Evolutionary conservation across 2,113 vertebrate species (phyloP), one percentile per base, ranked within the genome.

Genomic region (Pseudopipra pipra): DNA sequence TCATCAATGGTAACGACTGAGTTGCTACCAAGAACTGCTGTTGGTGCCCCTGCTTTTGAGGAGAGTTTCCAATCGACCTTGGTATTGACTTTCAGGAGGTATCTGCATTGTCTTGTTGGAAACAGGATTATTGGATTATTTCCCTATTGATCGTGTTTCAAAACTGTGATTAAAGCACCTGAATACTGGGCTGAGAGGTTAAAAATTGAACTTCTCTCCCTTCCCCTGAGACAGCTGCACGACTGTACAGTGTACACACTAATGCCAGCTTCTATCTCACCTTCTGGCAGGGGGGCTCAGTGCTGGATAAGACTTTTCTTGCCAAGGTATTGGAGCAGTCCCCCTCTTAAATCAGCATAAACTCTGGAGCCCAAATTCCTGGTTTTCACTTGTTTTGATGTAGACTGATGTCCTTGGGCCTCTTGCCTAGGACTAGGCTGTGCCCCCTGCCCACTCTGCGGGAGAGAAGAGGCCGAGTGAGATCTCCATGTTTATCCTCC

Each of bases 41-140:
- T 43, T 24, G 9, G 41, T 41, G 21, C 25, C 10, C 12, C 44
- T 41, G 41, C 44, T 78, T 91, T 89, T 65, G 70, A 93, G 65
- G 66, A 71, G 46, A 35, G 25, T 23, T 84, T 89, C 66, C 41
- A 47, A 24, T 87, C 81, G 75, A 27, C 66, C 41, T 76, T 72
- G 35, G 5, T 93, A 73, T 28, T 59, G 56, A 71, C 85, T 90
- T 91, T 85, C 72, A 62, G 75, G 78, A 93, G 58, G 23, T 70
- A 65, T 55, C 59, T 84, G 37, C 18, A 6, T 76, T 85, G 67
- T 58, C 78, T 74, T 87, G 6, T 62, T 89, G 59, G 59, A 94
- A 90, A 76, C 24, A 47, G 87, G 85, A 83, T 95, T 91, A 94
- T 35, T 15, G 39, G 89, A 55, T 92, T 92, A 67, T 90, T 80